Percentiles rank a stretch among this genome's conserved stretches.
Evolutionary conservation across 2,888 invertebrate genomes (phyloP).

Genomic region (Pollenia griseotomentosa): DNA sequence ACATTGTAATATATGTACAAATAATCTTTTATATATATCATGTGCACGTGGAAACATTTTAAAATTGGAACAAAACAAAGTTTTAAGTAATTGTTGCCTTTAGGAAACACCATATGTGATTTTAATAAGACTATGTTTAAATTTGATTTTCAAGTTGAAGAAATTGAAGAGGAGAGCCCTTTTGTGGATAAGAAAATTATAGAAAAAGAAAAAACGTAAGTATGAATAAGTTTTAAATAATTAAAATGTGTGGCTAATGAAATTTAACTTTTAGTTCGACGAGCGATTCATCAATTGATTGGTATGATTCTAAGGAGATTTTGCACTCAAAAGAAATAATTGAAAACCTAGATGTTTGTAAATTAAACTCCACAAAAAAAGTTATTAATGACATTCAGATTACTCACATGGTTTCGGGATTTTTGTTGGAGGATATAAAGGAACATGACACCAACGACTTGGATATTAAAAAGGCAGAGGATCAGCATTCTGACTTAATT

Average conservation of each 20-base stretch:
- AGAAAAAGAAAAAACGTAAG: slow-evolving; percentile 28
- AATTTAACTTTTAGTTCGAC: slow-evolving; percentile 5
- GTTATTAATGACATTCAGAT: slow-evolving; percentile 75
- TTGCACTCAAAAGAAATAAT: slow-evolving; percentile 72
- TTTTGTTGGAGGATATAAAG: slow-evolving; percentile 79
- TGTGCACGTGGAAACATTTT: slow-evolving; percentile 46
- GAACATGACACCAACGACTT: slow-evolving; percentile 75
- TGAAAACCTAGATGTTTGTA: slow-evolving; percentile 79
- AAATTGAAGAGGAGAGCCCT: slow-evolving; percentile 63
- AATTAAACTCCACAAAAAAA: slow-evolving; percentile 78
- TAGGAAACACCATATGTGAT: not conserved
- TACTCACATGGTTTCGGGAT: slow-evolving; percentile 78
- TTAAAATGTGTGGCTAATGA: not conserved
- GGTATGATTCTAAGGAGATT: slow-evolving; percentile 80
- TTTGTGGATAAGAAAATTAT: slow-evolving; percentile 24
- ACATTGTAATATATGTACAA: not conserved
- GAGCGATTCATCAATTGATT: slow-evolving; percentile 64
- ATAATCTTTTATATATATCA: slow-evolving; percentile 22
- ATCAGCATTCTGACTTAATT: slow-evolving; percentile 89
- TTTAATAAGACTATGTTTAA: slow-evolving; percentile 78
- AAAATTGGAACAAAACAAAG: slow-evolving; percentile 46
- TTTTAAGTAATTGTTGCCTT: not conserved
- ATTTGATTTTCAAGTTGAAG: slow-evolving; percentile 80
- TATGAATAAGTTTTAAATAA: too few relatives aligned
- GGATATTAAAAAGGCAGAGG: slow-evolving; percentile 85